Evolutionary conservation across 2,797 vertebrate genomes (phyloP).

Genomic region (Halcyon smyrnensis): DNA sequence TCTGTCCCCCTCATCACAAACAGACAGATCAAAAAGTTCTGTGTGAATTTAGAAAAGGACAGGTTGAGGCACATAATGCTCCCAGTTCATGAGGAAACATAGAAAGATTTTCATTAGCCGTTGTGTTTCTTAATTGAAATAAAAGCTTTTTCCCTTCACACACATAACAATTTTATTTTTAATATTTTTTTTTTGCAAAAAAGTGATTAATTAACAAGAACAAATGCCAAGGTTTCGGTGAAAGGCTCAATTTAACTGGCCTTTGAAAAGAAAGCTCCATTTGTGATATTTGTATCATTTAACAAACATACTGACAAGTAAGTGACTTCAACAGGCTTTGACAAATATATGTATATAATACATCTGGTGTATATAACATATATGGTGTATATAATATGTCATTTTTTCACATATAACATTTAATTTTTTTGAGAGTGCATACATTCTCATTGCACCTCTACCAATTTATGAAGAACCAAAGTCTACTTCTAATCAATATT

Average conservation of each 20-base stretch:
- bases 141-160: neutral
- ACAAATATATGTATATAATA: neutral
- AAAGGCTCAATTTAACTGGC: neutral
- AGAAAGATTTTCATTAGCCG: neutral
- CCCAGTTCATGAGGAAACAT: neutral
- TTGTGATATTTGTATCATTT: neutral
- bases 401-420: neutral
- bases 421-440: neutral
- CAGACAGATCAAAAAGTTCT: neutral
- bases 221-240: accelerated
- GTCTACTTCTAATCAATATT: neutral
- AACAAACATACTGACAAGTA: neutral
- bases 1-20: neutral
- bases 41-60: neutral
- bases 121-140: accelerated
- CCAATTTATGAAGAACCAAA: neutral
- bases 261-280: neutral
- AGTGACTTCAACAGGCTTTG: neutral
- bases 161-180: neutral
- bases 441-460: neutral
- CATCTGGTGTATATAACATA: neutral
- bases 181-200: neutral
- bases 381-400: neutral
- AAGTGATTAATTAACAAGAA: neutral
- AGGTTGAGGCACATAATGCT: neutral